These are phyloP conservation scores for Pycnonotus jocosus DNA, from an alignment of 2,113 vertebrate species.

Conservation along the genomic window DNA sequence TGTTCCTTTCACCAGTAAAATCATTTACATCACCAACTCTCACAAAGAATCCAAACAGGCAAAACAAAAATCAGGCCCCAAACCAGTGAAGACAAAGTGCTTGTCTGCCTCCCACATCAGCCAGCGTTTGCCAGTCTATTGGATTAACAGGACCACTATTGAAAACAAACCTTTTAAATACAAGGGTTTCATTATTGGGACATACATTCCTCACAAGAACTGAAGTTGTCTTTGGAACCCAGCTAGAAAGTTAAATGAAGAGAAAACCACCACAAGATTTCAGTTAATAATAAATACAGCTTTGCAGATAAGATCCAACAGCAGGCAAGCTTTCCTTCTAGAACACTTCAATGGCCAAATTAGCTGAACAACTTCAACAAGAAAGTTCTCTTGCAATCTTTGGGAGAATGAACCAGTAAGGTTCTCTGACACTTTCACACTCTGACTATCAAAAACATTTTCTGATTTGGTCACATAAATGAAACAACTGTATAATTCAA, in stretches of 20 bases:
- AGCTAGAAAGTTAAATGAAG: background rate
- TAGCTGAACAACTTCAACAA: background rate
- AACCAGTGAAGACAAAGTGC: background rate
- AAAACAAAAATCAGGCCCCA: background rate
- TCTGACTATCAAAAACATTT: background rate
- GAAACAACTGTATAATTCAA: background rate
- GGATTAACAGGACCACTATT: background rate
- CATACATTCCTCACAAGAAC: background rate
- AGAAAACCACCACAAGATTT: background rate
- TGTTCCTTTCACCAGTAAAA: background rate
- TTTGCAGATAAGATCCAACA: background rate
- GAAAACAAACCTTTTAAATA: background rate
- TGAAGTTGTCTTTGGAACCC: background rate
- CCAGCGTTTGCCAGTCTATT: fast-evolving
- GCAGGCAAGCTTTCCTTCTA: background rate
- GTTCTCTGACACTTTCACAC: background rate
- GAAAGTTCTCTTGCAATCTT: background rate
- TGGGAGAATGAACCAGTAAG: background rate
- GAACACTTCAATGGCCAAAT: background rate
- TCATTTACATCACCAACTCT: background rate
- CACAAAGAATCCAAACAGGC: constrained; percentile 8
- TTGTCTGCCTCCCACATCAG: background rate
- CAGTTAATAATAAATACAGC: background rate
- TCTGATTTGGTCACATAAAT: background rate
- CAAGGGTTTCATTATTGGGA: background rate